These are phyloP conservation scores for Acanthosepion esculentum DNA, from an alignment of 2,888 invertebrate genomes.

Conservation along the genomic window DNA sequence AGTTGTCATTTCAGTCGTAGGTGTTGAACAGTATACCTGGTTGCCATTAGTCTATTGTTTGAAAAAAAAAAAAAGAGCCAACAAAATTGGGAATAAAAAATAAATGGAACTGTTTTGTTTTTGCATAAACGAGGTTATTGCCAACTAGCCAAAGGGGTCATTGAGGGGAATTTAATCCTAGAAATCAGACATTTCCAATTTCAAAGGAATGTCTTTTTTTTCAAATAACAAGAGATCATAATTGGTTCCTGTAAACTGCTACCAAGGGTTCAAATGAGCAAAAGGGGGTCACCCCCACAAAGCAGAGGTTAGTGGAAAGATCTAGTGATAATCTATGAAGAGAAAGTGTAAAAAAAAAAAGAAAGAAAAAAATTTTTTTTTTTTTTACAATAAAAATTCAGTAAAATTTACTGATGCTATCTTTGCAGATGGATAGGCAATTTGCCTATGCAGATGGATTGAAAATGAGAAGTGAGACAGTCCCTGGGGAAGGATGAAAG, in stretches of 20 bases:
- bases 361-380: background rate
- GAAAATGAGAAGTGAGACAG: constrained; percentile 13
- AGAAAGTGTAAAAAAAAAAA: background rate
- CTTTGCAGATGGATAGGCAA: background rate
- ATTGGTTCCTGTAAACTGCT: background rate
- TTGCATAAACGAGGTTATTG: background rate
- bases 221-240: background rate
- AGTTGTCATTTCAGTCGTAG: background rate
- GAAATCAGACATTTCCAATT: constrained; percentile 33
- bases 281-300: background rate
- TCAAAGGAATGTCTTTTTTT: background rate
- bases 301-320: background rate
- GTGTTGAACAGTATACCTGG: background rate
- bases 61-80: background rate
- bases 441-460: constrained; percentile 33
- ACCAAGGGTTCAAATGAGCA: background rate
- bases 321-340: background rate
- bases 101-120: background rate
- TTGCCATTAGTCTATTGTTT: background rate
- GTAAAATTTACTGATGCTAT: constrained; percentile 16
- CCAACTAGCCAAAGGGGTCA: background rate
- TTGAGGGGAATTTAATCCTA: background rate
- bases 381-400: background rate
- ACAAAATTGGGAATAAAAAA: background rate
- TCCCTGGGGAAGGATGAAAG: background rate